These are phyloP conservation scores for Parazoanthus darwini DNA, from an alignment of 92 coral and sea anemone genomes.

Conservation along the genomic window DNA sequence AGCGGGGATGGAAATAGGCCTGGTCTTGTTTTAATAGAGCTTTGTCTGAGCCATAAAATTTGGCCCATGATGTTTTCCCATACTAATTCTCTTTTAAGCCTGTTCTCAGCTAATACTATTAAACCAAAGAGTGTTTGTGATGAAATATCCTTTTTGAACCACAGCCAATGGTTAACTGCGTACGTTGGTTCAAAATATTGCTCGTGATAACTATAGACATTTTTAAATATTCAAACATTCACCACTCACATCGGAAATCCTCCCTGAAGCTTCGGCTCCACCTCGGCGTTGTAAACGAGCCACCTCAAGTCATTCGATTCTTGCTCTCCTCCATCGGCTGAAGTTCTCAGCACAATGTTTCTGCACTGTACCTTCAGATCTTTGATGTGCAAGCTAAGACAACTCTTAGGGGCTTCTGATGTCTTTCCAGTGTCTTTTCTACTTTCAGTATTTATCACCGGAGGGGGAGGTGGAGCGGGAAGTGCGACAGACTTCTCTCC, in stretches of 20 bases:
- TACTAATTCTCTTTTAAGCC: no score
- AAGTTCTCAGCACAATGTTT: constrained; percentile 25
- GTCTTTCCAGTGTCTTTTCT: neutral
- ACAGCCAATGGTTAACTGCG: no score
- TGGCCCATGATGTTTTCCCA: no score
- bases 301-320: constrained; percentile 43
- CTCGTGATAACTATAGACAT: no score
- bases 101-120: no score
- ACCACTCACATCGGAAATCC: constrained; percentile 61
- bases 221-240: neutral
- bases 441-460: constrained; percentile 35
- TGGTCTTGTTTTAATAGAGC: no score
- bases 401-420: constrained; percentile 47
- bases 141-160: no score
- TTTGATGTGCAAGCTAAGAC: constrained; percentile 47
- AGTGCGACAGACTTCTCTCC: constrained; percentile 5
- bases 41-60: no score
- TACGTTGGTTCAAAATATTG: no score
- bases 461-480: constrained; percentile 55
- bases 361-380: constrained; percentile 56
- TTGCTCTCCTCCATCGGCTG: neutral
- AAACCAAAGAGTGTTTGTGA: no score
- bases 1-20: no score
- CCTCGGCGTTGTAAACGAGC: constrained; percentile 69
- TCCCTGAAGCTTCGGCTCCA: constrained; percentile 72